Base-by-base conservation (phyloP, 2,113 vertebrate genomes). In the Globicephala melas region DNA sequence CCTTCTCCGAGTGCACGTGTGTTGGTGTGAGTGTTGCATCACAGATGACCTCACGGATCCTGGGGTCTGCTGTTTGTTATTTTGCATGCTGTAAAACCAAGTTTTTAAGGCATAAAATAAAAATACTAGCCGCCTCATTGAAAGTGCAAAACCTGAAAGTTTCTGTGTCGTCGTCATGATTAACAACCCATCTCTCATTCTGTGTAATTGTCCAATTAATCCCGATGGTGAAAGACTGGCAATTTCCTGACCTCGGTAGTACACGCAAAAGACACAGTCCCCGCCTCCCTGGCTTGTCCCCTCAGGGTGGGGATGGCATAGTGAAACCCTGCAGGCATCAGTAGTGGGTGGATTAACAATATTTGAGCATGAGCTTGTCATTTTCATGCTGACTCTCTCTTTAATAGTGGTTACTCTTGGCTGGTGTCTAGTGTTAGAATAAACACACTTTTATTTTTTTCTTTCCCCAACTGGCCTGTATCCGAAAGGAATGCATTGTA, bases 361-460 rank as follows among this genome's bases (percentile, higher is more conserved):
- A 96, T 97, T 96, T 97, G 97, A 98, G 98, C 98, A 99, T 98
- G 98, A 98, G 98, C 98, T 98, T 99, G 97, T 98, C 99, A 99
- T 99, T 98, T 96, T 98, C 98, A 99, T 89, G 98, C 98, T 98
- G 98, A 98, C 95, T 94, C 80, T 98, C 98, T 97, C 98, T 98
- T 98, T 97, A 97, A 98, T 97, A 98, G 98, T 98, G 97, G 98
- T 98, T 98, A 98, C 98, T 98, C 97, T 98, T 98, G 98, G 98
- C 98, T 98, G 98, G 97, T 97, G 97, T 98, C 98, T 98, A 98
- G 97, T 98, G 92, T 98, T 99, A 98, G 98, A 99, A 96, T 98
- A 97, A 98, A 95, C 2, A 76, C 98, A 97, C 98, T 97, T 95
- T 96, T 90, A 97, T 97, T 96, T 94, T 98, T 97, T 83, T 65